Evolutionary conservation across 2,888 invertebrate genomes (phyloP).

Genomic region (Boloria euphrosyne): DNA sequence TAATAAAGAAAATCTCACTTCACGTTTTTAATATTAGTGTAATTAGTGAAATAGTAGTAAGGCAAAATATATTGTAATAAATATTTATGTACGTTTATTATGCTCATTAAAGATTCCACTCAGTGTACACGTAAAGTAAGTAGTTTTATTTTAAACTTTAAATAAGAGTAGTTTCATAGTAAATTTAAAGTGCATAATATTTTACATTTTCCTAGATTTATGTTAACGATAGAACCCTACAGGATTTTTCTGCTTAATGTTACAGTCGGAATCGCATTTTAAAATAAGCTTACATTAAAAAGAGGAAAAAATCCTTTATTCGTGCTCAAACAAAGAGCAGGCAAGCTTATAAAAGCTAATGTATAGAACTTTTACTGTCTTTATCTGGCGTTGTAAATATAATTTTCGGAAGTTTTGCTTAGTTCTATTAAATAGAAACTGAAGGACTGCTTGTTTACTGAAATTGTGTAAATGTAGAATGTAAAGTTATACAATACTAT

Average conservation of each 20-base stretch:
- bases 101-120: no score
- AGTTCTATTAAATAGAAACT: slow-evolving; percentile 21
- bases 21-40: no score
- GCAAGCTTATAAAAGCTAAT: slow-evolving; percentile 40
- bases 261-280: slow-evolving; percentile 31
- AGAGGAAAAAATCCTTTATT: slow-evolving; percentile 27
- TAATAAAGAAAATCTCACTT: no score
- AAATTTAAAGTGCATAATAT: slow-evolving; percentile 1
- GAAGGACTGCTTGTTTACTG: not conserved
- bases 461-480: not conserved
- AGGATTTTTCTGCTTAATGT: slow-evolving; percentile 21
- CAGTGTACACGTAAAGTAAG: no score
- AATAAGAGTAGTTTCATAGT: not conserved
- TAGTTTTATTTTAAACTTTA: slow-evolving; percentile 31
- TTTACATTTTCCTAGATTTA: slow-evolving; percentile 14
- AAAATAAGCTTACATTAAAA: slow-evolving; percentile 30
- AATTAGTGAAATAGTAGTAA: no score
- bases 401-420: slow-evolving; percentile 19
- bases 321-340: slow-evolving; percentile 37
- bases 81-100: no score
- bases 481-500: no score
- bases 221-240: slow-evolving; percentile 9
- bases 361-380: slow-evolving; percentile 38
- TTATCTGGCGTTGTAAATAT: slow-evolving; percentile 31
- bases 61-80: no score